These are phyloP conservation scores for Girardinichthys multiradiatus DNA, from an alignment of 2,113 vertebrate species.

Conservation along the genomic window DNA sequence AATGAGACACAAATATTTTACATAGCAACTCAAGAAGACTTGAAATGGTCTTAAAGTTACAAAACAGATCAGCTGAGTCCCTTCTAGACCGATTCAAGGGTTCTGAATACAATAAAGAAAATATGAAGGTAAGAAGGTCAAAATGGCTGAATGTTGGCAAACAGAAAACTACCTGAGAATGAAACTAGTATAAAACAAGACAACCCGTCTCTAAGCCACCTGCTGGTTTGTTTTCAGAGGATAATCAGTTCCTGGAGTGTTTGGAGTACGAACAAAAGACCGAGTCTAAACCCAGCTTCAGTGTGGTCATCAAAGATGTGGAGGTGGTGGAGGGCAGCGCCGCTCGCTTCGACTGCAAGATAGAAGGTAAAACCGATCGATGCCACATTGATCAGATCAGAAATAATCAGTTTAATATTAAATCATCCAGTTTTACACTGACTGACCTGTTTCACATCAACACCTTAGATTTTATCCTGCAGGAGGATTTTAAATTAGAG, in stretches of 20 bases:
- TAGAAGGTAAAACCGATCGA: constrained; percentile 86
- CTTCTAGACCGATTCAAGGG: no score
- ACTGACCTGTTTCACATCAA: background rate
- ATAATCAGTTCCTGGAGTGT: constrained; percentile 88
- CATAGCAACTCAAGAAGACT: no score
- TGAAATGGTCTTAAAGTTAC: no score
- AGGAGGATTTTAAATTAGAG: background rate
- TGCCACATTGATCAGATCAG: background rate
- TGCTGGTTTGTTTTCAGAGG: constrained; percentile 75
- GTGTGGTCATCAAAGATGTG: constrained; percentile 88
- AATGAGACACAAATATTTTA: no score
- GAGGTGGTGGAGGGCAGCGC: constrained; percentile 98
- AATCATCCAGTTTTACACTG: background rate
- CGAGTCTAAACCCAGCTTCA: constrained; percentile 90
- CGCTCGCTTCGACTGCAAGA: constrained; percentile 98
- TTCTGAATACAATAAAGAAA: no score
- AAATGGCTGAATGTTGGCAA: background rate
- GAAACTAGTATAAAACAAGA: no score
- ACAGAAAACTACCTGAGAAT: no score
- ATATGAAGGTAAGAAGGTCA: no score
- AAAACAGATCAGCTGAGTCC: no score
- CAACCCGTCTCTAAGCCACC: no score
- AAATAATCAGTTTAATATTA: no score
- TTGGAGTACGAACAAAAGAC: constrained; percentile 87
- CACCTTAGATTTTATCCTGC: no score